Base-by-base conservation (phyloP, 2,113 vertebrate genomes). In the Lophochroa leadbeateri region DNA sequence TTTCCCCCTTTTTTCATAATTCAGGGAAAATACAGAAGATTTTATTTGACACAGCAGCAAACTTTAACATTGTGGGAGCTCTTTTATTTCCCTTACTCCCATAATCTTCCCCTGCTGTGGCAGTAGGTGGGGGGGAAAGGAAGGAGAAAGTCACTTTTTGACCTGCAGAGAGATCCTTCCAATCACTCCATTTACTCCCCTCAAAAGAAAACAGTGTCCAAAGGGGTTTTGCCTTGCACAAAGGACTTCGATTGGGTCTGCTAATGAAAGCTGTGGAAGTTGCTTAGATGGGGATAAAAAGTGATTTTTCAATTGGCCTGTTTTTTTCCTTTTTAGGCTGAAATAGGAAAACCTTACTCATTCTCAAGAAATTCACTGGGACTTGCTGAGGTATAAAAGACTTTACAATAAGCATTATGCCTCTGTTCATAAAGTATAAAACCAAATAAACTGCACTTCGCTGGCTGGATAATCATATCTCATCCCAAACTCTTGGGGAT, bases 301-400 rank as follows among this genome's bases (percentile, higher is more conserved):
- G 31, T 44, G 53, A 90, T 68, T 94, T 92, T 92, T 92, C 14
- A 10, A 70, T 52, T 88, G 43, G 68, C 47, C 50, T 92, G 41
- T 89, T 61, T 83, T 57, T 82, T 71, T 82, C 61, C 69, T 88
- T 21, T 57, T 86, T 37, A 65, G 20, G 25, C 13, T 68, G 47
- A 16, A 88, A 87, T 17, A 89, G 81, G 76, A 95, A 95, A 92
- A 33, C 18, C n/a, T 87, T 89, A 86, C 47, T 88, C 55, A 89
- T 78, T 86, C 65, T 86, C 70, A 91, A 50, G 65, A 94, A 72
- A 82, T 76, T 72, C 70, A 61, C 33, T 76, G 74, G 41, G 67
- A 80, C 19, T 47, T 58, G 25, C 8, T 71, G 68, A 88, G 60
- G 61, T 88, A 53, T 5, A 69, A 21, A 69, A 63, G 72, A 71